These are phyloP conservation scores for Lycocorax pyrrhopterus DNA, from an alignment of 2,113 vertebrate genomes.

Conservation along the genomic window DNA sequence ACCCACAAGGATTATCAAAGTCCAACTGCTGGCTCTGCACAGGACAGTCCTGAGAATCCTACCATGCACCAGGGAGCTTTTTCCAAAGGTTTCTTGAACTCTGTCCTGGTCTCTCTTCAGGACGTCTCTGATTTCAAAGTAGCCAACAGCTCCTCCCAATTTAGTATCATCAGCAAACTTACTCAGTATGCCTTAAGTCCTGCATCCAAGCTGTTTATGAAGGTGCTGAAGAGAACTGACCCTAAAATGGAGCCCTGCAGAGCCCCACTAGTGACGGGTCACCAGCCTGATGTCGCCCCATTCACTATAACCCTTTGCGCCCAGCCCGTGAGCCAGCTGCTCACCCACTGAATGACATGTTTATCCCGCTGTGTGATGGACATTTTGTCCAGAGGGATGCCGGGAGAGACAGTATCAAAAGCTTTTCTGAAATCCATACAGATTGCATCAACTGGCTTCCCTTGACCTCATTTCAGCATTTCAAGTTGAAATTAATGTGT, in stretches of 20 bases:
- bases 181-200: background rate
- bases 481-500: background rate
- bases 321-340: background rate
- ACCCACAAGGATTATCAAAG: background rate
- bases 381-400: background rate
- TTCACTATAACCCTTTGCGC: rapidly evolving
- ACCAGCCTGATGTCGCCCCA: background rate
- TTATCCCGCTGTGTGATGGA: background rate
- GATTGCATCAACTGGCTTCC: background rate
- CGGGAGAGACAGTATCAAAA: background rate
- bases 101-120: background rate
- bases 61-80: background rate
- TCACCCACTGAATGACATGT: background rate
- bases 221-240: background rate
- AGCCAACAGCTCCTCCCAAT: background rate
- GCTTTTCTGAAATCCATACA: background rate
- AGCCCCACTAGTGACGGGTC: background rate
- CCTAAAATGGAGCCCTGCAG: background rate
- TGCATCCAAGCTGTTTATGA: background rate
- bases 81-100: background rate
- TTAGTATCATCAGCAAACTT: background rate
- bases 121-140: background rate
- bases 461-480: background rate
- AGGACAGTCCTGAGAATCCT: background rate
- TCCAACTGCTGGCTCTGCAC: background rate